These are phyloP conservation scores for Strix aluco DNA, from an alignment of 2,113 vertebrate genomes.

Conservation along the genomic window DNA sequence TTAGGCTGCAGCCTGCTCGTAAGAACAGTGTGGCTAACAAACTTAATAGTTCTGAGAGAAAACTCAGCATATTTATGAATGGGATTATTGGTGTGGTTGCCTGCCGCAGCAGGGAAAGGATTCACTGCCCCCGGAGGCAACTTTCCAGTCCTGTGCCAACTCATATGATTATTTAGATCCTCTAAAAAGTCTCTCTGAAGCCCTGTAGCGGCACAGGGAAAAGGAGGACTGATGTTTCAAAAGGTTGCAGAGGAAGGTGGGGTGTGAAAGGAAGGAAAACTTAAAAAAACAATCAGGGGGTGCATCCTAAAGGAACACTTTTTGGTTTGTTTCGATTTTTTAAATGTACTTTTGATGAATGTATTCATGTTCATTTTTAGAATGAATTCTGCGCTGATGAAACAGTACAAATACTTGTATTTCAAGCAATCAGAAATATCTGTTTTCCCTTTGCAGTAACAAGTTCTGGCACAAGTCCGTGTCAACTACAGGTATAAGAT, in stretches of 20 bases:
- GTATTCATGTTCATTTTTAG: not conserved
- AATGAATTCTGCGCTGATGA: not conserved
- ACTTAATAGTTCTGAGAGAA: not conserved
- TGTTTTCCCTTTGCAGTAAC: not conserved
- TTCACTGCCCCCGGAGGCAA: slow-evolving; percentile 43
- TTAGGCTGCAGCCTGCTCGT: not conserved
- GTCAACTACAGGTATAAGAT: not conserved
- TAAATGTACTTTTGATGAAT: not conserved
- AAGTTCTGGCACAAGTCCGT: not conserved
- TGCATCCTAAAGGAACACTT: not conserved
- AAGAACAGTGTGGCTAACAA: not conserved
- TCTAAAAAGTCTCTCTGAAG: not conserved
- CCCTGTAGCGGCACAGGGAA: not conserved
- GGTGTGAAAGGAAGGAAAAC: not conserved
- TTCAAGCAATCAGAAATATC: not conserved
- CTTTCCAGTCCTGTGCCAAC: slow-evolving; percentile 20
- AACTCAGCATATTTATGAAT: slow-evolving; percentile 38
- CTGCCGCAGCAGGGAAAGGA: slow-evolving; percentile 24
- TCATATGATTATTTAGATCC: not conserved
- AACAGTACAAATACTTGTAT: not conserved
- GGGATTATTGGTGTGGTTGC: slow-evolving; percentile 33
- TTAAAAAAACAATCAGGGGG: not conserved
- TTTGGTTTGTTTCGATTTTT: not conserved
- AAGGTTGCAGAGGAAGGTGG: not conserved
- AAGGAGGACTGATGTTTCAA: not conserved